A percentile compares a stretch with the other conserved stretches of the same genome.
These are phyloP conservation scores for Eristalinus aeneus DNA, from an alignment of 2,888 invertebrate genomes.

Conservation along the genomic window DNA sequence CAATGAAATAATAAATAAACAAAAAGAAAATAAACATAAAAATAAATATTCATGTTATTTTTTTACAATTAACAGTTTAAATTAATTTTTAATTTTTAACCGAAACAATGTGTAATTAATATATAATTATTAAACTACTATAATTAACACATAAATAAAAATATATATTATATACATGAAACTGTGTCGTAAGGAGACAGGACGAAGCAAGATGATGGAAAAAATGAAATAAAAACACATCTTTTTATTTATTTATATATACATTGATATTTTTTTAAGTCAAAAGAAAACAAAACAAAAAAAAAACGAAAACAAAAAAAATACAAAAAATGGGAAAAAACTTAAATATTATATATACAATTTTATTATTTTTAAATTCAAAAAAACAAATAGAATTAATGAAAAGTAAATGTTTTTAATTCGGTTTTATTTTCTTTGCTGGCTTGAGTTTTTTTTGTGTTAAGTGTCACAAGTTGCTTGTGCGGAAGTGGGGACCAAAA, in stretches of 20 bases:
- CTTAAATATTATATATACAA: slow-evolving; percentile 70
- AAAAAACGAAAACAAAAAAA: slow-evolving; percentile 7
- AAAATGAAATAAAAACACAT: slow-evolving; percentile 61
- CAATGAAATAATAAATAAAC: slow-evolving; percentile 35
- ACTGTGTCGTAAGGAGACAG: slow-evolving; percentile 63
- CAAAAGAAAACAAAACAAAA: slow-evolving; percentile 33
- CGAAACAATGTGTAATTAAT: slow-evolving; percentile 60
- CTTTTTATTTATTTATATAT: slow-evolving; percentile 71
- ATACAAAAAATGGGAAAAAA: slow-evolving; percentile 56
- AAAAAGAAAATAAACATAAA: slow-evolving; percentile 10
- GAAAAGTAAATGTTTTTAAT: slow-evolving; percentile 19
- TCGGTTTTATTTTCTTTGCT: neutral
- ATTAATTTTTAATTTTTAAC: slow-evolving; percentile 60
- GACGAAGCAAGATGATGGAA: slow-evolving; percentile 39
- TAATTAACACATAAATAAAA: slow-evolving; percentile 64
- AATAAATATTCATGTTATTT: slow-evolving; percentile 62
- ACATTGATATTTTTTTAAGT: slow-evolving; percentile 71
- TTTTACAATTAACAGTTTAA: slow-evolving; percentile 61
- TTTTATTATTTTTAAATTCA: slow-evolving; percentile 71
- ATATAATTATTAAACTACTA: slow-evolving; percentile 62
- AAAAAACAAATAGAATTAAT: slow-evolving; percentile 69
- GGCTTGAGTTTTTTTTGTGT: too few species aligned
- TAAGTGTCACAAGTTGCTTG: too few species aligned
- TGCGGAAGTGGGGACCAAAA: too few species aligned
- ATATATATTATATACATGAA: slow-evolving; percentile 70